phyloP scores from a whole-genome alignment of 2,888 invertebrate genomes.

The Steinernema hermaphroditum region DNA sequence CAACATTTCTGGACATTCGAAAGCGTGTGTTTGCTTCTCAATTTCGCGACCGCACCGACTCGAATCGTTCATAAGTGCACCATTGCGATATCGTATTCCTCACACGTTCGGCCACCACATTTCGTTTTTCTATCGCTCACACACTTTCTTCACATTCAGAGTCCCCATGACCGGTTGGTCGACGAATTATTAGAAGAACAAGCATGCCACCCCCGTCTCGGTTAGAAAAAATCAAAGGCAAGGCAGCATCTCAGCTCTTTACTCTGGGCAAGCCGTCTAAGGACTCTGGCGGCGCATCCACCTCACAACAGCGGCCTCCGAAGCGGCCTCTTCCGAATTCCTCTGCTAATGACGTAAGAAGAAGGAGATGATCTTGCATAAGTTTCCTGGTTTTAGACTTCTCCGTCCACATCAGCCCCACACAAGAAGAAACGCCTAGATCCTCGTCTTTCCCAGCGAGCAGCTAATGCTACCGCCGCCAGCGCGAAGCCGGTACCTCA shows the following conservation, averaged over 20 bases:
- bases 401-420: neutral
- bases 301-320: neutral
- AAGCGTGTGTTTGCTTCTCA: too few species aligned
- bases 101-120: too few species aligned
- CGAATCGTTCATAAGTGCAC: too few species aligned
- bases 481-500: neutral
- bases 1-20: too few species aligned
- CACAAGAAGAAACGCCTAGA: neutral
- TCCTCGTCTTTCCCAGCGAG: neutral
- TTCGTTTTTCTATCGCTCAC: too few species aligned
- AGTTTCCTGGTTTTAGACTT: neutral
- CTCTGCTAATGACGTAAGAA: neutral
- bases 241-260: neutral
- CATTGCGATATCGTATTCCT: too few species aligned
- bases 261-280: neutral
- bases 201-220: neutral
- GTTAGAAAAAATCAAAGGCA: constrained; percentile 16
- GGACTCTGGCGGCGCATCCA: neutral
- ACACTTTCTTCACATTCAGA: too few species aligned
- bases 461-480: neutral
- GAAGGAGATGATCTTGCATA: neutral
- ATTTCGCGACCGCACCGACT: too few species aligned
- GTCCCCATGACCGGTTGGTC: too few species aligned
- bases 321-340: neutral
- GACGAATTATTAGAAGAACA: too few species aligned